Conservation (phyloP, 64 coral and sea anemone species). For the Cladopsammia gracilis region DNA sequence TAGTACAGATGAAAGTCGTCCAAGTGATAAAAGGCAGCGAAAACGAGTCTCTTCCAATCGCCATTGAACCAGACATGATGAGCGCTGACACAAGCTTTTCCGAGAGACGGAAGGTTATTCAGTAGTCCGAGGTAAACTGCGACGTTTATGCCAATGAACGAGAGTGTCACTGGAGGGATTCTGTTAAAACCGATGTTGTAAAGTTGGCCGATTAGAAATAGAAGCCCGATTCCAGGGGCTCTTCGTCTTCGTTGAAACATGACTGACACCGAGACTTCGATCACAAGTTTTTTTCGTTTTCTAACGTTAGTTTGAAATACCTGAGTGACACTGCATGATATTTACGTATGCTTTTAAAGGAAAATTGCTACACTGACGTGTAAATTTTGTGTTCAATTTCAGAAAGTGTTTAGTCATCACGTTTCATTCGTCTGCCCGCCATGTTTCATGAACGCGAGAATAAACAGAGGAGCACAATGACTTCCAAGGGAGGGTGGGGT, state of each 20-base stretch:
- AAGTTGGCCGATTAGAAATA: constrained; percentile 82
- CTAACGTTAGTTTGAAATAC: not conserved
- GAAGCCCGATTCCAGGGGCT: constrained; percentile 76
- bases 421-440: not conserved
- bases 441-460: not conserved
- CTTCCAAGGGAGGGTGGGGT: not conserved
- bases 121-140: constrained; percentile 88
- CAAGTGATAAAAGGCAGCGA: constrained; percentile 90
- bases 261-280: not conserved
- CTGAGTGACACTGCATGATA: not conserved
- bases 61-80: constrained; percentile 91
- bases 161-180: constrained; percentile 93
- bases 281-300: not conserved
- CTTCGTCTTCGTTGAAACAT: constrained; percentile 88
- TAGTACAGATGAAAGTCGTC: constrained; percentile 99
- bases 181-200: constrained; percentile 89
- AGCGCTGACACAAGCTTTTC: constrained; percentile 93
- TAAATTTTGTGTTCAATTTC: constrained; percentile 22
- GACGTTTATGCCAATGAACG: constrained; percentile 89
- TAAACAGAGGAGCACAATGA: not conserved
- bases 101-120: constrained; percentile 66
- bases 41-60: constrained; percentile 91
- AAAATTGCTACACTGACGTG: constrained; percentile 16
- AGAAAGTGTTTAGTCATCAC: constrained; percentile 16
- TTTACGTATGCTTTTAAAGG: not conserved